Evolutionary conservation across 2,797 vertebrate species (phyloP), one percentile per base, ranked within the genome.

Genomic region (Lindbergichthys nudifrons): DNA sequence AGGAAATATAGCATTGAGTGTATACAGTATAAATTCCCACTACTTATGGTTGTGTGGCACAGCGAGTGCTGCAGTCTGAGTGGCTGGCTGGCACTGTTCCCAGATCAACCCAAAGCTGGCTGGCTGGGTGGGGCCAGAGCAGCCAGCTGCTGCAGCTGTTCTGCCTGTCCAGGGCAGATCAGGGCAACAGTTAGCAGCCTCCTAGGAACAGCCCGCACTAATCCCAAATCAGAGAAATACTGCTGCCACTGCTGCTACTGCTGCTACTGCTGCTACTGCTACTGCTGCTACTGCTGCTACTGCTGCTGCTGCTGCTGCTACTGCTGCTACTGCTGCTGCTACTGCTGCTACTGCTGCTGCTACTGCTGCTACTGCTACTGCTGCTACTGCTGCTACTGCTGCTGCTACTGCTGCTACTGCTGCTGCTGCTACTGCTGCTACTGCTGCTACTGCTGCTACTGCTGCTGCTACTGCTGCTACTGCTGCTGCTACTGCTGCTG

Each of bases 21-120:
- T 9, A 36, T 36, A 36, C 26, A 26, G 26, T 26, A 26, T 36
- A 9, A 70, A 52, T 64, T 73, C 52, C 39, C 10, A 21, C 16
- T 68, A 15, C 21, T 58, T 70, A 50, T 59, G 18, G 30, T 36
- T 82, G 11, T 67, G 59, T 61, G 61, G 26, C 57, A 75, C 57
- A 56, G 58, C 1, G 15, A 81, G 65, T 78, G 80, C 83, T 87
- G 86, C 85, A 91, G 86, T 81, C 72, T 71, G 59, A 90, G 77
- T 79, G 87, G 68, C 70, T 83, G 80, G 58, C 83, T 93, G 92
- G 92, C 90, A 65, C 47, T 19, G 71, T 70, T 87, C 89, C 90
- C 86, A 85, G 79, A 82, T 75, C 64, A 81, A 47, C 70, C 72
- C 64, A 68, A 67, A 80, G 78, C 82, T 89, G 80, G 77, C 59